Conservation (phyloP, 2,113 vertebrate genomes). For the Nyctibius bracteatus region DNA sequence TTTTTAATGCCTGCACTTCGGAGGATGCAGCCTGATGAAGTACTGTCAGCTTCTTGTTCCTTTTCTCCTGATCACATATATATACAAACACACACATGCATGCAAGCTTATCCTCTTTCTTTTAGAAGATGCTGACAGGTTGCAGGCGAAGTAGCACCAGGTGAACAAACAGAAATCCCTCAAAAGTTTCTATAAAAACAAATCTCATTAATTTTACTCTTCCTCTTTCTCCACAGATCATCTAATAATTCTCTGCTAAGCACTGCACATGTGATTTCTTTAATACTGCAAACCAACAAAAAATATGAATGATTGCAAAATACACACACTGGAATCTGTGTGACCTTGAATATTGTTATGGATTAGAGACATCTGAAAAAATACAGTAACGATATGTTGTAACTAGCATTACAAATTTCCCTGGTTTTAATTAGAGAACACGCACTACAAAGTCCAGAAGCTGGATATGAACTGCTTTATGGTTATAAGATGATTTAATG, state of each 20-base stretch:
- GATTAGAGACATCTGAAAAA: conserved; percentile 21
- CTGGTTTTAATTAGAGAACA: conserved; percentile 11
- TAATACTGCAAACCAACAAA: neutral
- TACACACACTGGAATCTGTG: neutral
- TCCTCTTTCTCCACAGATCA: neutral
- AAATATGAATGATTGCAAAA: neutral
- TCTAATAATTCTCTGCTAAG: neutral
- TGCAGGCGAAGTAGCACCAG: neutral
- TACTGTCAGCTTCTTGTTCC: neutral
- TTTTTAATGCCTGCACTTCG: neutral
- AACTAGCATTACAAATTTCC: neutral
- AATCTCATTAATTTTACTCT: neutral
- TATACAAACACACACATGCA: neutral
- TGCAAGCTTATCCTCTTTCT: neutral
- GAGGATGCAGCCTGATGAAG: neutral
- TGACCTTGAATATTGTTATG: neutral
- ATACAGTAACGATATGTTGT: neutral
- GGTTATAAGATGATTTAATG: neutral
- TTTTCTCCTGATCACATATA: neutral
- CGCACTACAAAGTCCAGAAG: neutral
- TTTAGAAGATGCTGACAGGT: neutral
- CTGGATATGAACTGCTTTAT: neutral
- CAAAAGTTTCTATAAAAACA: neutral
- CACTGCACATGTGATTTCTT: neutral
- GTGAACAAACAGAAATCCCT: neutral